phyloP scores from a whole-genome alignment of 2,888 invertebrate species.

The Harpalus rufipes region DNA sequence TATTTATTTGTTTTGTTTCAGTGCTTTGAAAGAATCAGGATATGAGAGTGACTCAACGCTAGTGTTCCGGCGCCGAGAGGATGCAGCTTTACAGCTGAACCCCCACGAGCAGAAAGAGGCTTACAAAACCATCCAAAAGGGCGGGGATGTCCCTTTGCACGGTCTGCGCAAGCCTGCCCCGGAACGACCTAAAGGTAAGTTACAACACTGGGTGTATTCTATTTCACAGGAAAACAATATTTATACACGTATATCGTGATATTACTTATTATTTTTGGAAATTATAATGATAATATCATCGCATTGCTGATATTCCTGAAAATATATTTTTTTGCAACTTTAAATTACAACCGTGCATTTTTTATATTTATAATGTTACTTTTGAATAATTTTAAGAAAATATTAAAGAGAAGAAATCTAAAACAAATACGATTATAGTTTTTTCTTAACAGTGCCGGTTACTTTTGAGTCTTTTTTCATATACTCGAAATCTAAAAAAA shows the following conservation, averaged over 20 bases:
- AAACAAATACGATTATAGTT: too few relatives aligned
- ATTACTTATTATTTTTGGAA: too few relatives aligned
- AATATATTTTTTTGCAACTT: too few relatives aligned
- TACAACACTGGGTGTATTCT: background rate
- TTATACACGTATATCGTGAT: background rate
- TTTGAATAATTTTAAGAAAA: too few relatives aligned
- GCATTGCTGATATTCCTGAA: too few relatives aligned
- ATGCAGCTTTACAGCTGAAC: conserved; percentile 83
- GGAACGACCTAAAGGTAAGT: conserved; percentile 87
- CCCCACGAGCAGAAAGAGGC: conserved; percentile 91
- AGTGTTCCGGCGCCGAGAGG: conserved; percentile 88
- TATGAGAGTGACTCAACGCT: conserved; percentile 95
- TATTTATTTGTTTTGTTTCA: conserved; percentile 73
- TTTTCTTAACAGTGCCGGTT: too few relatives aligned
- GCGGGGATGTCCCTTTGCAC: conserved; percentile 95
- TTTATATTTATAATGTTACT: too few relatives aligned
- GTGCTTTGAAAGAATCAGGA: conserved; percentile 92
- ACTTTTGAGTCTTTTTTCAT: too few relatives aligned
- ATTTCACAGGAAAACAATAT: background rate
- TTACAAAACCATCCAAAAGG: conserved; percentile 93
- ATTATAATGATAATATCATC: too few relatives aligned
- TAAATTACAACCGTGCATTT: too few relatives aligned
- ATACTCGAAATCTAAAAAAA: too few relatives aligned
- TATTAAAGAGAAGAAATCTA: too few relatives aligned
- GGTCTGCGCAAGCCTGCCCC: conserved; percentile 96